Percentiles rank a stretch among this genome's conserved stretches.
These are phyloP conservation scores for Digitonthophagus gazella DNA, from an alignment of 2,888 invertebrate genomes.

Conservation along the genomic window DNA sequence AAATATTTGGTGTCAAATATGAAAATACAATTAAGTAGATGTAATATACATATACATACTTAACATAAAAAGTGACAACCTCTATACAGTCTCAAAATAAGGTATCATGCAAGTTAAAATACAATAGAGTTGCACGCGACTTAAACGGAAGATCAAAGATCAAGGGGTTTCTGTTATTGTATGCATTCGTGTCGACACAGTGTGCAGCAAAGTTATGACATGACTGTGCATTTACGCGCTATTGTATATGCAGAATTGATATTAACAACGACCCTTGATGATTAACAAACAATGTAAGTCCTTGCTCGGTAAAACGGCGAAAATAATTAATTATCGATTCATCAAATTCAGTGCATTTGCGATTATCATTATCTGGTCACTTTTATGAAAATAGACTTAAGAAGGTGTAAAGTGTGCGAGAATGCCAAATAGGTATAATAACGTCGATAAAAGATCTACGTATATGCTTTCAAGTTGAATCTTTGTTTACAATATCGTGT, in stretches of 20 bases:
- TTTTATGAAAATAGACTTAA: too few relatives aligned
- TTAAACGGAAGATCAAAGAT: background rate
- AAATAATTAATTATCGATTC: background rate
- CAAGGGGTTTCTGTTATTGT: background rate
- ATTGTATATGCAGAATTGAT: background rate
- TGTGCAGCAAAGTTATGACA: background rate
- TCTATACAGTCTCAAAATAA: background rate
- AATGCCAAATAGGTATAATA: too few relatives aligned
- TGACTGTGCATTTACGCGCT: background rate
- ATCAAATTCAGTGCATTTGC: background rate
- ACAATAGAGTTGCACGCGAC: background rate
- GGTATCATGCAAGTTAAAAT: background rate
- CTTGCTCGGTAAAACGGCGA: background rate
- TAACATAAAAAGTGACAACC: background rate
- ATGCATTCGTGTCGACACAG: background rate
- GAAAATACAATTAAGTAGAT: too few relatives aligned
- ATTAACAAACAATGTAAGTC: background rate
- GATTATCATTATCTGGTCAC: background rate
- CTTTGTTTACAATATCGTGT: slow-evolving; percentile 14
- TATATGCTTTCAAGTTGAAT: background rate
- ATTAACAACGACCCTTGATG: background rate
- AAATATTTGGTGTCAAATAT: too few relatives aligned
- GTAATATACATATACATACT: background rate
- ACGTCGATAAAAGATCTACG: background rate
- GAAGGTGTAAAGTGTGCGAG: too few relatives aligned